Evolutionary conservation across 2,888 invertebrate genomes (phyloP).

Genomic region (Epirrita christyi): DNA sequence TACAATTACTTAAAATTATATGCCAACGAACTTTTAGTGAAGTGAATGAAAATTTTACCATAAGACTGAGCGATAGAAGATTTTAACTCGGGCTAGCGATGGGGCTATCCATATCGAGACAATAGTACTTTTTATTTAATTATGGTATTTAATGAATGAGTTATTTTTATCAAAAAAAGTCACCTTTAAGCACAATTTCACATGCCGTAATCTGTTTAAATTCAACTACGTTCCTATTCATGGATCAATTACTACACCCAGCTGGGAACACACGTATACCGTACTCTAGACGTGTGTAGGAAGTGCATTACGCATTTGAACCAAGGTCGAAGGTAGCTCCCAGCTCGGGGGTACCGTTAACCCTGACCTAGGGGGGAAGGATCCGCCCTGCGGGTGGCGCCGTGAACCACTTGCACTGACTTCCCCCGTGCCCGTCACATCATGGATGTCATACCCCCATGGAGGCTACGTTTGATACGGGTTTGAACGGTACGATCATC

Average conservation of each 20-base stretch:
- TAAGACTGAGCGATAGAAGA: too few relatives aligned
- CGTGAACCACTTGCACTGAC: conserved; percentile 71
- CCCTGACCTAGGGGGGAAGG: conserved; percentile 83
- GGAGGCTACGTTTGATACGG: neutral
- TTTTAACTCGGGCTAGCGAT: too few relatives aligned
- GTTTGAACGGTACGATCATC: neutral
- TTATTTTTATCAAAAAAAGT: too few relatives aligned
- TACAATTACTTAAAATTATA: too few relatives aligned
- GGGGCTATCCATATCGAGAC: too few relatives aligned
- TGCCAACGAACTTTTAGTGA: too few relatives aligned
- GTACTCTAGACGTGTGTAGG: conserved; percentile 36
- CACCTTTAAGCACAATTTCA: too few relatives aligned
- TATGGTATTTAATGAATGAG: too few relatives aligned
- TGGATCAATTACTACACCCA: too few relatives aligned
- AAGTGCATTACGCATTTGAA: conserved; percentile 65
- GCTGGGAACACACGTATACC: neutral
- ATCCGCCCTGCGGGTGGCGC: conserved; percentile 67
- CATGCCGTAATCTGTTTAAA: neutral
- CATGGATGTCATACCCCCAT: conserved; percentile 41
- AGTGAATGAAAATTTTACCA: too few relatives aligned
- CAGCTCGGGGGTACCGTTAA: conserved; percentile 79
- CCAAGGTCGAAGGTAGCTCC: conserved; percentile 81
- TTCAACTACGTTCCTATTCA: neutral
- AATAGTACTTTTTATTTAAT: too few relatives aligned
- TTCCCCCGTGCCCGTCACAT: conserved; percentile 67